Percentiles rank a stretch among this genome's conserved stretches.
These are phyloP conservation scores for Ariolimax columbianus DNA, from an alignment of 2,888 invertebrate species.

Conservation along the genomic window DNA sequence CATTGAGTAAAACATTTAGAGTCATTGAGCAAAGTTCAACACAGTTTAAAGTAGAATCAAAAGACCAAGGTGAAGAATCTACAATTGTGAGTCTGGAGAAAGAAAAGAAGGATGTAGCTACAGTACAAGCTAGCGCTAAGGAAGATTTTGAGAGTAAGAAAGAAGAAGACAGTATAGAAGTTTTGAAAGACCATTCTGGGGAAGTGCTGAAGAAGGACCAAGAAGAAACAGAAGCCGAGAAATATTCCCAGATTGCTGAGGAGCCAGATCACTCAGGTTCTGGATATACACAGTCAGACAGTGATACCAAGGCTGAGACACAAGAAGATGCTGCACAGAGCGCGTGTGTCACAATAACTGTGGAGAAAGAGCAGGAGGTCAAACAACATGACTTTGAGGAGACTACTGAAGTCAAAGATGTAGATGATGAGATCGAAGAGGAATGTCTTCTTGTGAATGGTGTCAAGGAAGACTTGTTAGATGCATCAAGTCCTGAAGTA, in stretches of 20 bases:
- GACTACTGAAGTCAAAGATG: background rate
- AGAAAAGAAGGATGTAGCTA: background rate
- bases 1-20: background rate
- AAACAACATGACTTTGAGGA: background rate
- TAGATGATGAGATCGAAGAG: constrained; percentile 43
- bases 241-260: background rate
- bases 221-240: background rate
- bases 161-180: background rate
- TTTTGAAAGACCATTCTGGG: background rate
- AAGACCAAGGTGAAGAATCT: background rate
- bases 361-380: background rate
- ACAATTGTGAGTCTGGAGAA: background rate
- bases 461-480: constrained; percentile 34
- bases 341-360: background rate
- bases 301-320: background rate
- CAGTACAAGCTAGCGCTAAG: background rate
- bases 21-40: background rate
- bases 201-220: background rate
- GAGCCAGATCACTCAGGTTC: background rate
- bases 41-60: background rate
- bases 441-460: constrained; percentile 40
- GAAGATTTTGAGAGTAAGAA: background rate
- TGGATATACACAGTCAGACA: background rate
- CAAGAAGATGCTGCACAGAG: background rate
- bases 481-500: constrained; percentile 40